Evolutionary conservation across 2,888 invertebrate species (phyloP).

Genomic region (Orchestes rusci): DNA sequence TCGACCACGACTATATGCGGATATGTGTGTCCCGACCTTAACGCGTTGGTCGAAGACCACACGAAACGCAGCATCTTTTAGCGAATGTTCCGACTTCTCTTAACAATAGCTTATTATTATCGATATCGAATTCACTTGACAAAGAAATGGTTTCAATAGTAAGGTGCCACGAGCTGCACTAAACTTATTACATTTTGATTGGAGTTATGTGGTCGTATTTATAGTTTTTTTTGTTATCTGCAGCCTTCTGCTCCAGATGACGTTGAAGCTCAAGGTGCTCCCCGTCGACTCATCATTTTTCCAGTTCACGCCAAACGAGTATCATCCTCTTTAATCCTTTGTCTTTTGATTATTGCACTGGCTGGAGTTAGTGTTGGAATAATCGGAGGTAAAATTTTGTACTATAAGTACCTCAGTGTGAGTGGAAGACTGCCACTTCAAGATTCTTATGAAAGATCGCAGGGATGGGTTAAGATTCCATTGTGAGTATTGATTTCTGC

Average conservation of each 20-base stretch:
- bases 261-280: conserved; percentile 42
- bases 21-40: too few species aligned
- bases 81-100: too few species aligned
- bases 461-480: conserved; percentile 64
- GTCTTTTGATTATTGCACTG: conserved; percentile 61
- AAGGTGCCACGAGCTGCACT: background rate
- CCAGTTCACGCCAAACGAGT: conserved; percentile 49
- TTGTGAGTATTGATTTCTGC: conserved; percentile 28
- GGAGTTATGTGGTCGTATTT: conserved; percentile 2
- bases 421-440: conserved; percentile 44
- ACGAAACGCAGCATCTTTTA: too few species aligned
- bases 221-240: conserved; percentile 15
- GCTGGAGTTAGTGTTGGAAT: conserved; percentile 65
- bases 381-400: conserved; percentile 66
- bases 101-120: too few species aligned
- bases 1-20: too few species aligned
- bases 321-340: conserved; percentile 57
- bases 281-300: conserved; percentile 34
- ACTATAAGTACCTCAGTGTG: conserved; percentile 60
- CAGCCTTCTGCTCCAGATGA: conserved; percentile 31
- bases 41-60: too few species aligned
- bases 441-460: conserved; percentile 40
- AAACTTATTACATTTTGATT: background rate
- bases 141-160: too few species aligned
- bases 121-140: too few species aligned